A percentile compares a stretch with the other conserved stretches of the same genome.
phyloP scores from a whole-genome alignment of 1,140 invertebrate genomes.

The Drosophila kikkawai region DNA sequence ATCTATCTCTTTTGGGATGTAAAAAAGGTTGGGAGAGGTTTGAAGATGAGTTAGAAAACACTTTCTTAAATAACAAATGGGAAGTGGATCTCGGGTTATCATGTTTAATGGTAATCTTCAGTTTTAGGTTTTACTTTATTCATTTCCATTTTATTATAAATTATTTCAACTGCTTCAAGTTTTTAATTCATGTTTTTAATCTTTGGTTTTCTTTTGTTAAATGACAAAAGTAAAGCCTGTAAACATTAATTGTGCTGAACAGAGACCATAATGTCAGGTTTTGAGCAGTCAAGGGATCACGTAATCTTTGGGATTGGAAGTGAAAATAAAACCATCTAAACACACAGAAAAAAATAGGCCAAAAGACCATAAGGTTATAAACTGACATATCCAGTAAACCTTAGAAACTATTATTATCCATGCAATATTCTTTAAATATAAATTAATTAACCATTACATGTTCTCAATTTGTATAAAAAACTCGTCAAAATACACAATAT shows the following conservation, averaged over 20 bases:
- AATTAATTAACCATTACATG: not conserved
- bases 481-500: not conserved
- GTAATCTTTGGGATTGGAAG: slow-evolving; percentile 17
- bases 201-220: slow-evolving; percentile 1
- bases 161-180: slow-evolving; percentile 14
- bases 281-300: slow-evolving; percentile 23
- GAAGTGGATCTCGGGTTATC: not conserved
- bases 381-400: not conserved
- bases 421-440: not conserved
- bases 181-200: slow-evolving; percentile 5
- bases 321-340: slow-evolving; percentile 7
- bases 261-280: slow-evolving; percentile 10
- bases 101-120: not conserved
- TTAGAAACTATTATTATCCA: not conserved
- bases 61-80: slow-evolving; percentile 1
- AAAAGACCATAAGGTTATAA: too few species aligned
- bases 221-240: slow-evolving; percentile 18
- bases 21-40: not conserved
- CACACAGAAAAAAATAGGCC: not conserved
- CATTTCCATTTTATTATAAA: not conserved
- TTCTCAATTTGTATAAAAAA: not conserved
- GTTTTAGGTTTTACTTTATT: not conserved
- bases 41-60: slow-evolving; percentile 1
- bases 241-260: slow-evolving; percentile 19
- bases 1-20: not conserved